phyloP scores from a whole-genome alignment of 2,797 vertebrate genomes.

The Spondyliosoma cantharus region DNA sequence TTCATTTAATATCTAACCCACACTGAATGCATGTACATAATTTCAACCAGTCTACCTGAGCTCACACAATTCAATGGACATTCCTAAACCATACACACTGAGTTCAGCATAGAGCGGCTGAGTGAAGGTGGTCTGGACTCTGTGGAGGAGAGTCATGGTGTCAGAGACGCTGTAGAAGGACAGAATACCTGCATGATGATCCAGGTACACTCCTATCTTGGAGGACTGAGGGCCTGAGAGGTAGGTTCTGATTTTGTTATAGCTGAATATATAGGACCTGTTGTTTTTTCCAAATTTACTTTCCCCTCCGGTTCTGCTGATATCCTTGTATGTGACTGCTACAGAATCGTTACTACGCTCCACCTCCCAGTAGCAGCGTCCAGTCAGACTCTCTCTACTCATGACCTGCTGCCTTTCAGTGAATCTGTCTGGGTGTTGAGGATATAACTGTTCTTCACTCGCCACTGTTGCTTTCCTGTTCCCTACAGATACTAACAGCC shows the following conservation, averaged over 20 bases:
- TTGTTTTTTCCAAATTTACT: slow-evolving; percentile 4
- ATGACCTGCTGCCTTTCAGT: not conserved
- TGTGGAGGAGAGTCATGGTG: slow-evolving; percentile 32
- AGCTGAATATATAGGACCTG: slow-evolving; percentile 12
- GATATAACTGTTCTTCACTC: not conserved
- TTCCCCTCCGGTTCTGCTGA: not conserved
- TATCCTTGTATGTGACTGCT: slow-evolving; percentile 4
- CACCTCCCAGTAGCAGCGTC: slow-evolving; percentile 25
- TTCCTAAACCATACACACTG: not conserved
- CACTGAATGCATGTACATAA: no score
- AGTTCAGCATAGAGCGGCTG: slow-evolving; percentile 2
- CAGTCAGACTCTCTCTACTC: slow-evolving; percentile 8
- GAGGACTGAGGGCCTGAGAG: not conserved
- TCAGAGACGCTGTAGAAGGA: slow-evolving; percentile 30
- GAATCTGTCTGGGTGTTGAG: slow-evolving; percentile 6
- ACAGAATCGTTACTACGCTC: not conserved
- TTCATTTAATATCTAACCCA: no score
- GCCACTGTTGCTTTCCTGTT: slow-evolving; percentile 1
- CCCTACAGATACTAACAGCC: slow-evolving; percentile 9
- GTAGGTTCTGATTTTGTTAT: not conserved
- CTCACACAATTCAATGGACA: not conserved
- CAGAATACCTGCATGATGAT: slow-evolving; percentile 24
- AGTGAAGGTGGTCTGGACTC: slow-evolving; percentile 29
- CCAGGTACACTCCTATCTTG: slow-evolving; percentile 18
- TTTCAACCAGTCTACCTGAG: no score